A percentile compares a stretch with the other conserved stretches of the same genome.
Evolutionary conservation across 2,888 invertebrate species (phyloP).

Genomic region (Campopleginae sp.): DNA sequence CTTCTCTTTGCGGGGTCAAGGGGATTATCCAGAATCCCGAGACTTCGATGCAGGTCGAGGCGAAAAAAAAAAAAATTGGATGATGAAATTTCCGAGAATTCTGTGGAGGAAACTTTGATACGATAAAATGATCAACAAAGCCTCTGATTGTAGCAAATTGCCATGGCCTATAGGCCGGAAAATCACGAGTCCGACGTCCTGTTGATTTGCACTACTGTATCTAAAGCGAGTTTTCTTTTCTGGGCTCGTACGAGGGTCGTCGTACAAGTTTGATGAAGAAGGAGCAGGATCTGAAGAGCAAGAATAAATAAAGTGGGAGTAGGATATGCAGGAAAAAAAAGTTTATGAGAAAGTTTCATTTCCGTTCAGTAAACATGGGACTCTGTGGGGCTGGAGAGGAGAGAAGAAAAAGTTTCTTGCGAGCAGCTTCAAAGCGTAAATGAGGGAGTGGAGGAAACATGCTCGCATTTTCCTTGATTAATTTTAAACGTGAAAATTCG

Average conservation of each 20-base stretch:
- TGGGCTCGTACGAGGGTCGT: constrained; percentile 35
- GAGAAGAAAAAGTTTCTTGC: constrained; percentile 11
- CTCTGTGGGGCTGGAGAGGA: not conserved
- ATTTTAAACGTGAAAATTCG: not conserved
- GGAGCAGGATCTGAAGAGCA: not conserved
- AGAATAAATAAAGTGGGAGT: not conserved
- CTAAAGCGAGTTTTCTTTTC: constrained; percentile 21
- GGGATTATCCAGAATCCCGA: too few species aligned
- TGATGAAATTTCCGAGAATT: not conserved
- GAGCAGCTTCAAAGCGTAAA: not conserved
- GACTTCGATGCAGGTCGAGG: not conserved
- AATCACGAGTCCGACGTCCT: constrained; percentile 61
- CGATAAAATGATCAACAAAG: not conserved
- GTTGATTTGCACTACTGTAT: constrained; percentile 66
- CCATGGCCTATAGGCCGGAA: not conserved
- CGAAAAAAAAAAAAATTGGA: not conserved
- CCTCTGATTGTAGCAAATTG: not conserved
- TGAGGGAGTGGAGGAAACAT: constrained; percentile 25
- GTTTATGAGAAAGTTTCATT: constrained; percentile 57
- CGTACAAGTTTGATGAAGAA: constrained; percentile 2
- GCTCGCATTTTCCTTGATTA: not conserved
- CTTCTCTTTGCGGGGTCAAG: too few species aligned
- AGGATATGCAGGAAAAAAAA: constrained; percentile 42
- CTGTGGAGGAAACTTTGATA: not conserved
- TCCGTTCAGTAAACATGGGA: constrained; percentile 41